Conservation (phyloP, 1,140 invertebrate genomes). For the Bombus impatiens region DNA sequence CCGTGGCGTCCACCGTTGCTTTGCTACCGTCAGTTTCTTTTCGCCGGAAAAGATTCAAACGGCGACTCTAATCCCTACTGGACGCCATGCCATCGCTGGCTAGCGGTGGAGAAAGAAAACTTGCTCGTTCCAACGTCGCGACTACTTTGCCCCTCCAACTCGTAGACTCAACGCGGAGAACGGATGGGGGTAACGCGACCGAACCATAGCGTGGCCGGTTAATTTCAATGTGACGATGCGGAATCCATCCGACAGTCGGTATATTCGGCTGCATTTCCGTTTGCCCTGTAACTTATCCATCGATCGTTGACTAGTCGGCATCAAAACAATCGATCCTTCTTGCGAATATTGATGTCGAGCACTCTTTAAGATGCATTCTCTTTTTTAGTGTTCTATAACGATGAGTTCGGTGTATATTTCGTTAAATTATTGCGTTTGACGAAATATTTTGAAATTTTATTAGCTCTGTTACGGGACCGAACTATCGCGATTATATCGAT, state of each 20-base stretch:
- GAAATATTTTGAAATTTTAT: no score
- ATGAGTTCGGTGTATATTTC: background rate
- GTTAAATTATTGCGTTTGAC: background rate
- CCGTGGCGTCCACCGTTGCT: background rate
- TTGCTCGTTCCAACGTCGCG: background rate
- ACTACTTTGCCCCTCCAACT: background rate
- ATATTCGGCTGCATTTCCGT: slow-evolving; percentile 42
- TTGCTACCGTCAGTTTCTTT: background rate
- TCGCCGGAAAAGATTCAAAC: background rate
- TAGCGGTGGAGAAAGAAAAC: background rate
- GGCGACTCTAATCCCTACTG: background rate
- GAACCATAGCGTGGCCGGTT: background rate
- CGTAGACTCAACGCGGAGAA: no score
- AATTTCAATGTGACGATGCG: slow-evolving; percentile 52
- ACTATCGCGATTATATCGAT: no score
- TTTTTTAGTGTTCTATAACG: background rate
- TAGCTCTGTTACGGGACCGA: no score
- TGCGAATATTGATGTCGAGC: slow-evolving; percentile 41
- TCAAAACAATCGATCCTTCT: background rate
- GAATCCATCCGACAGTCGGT: slow-evolving; percentile 36
- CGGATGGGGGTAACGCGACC: background rate
- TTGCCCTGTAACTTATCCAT: slow-evolving; percentile 51
- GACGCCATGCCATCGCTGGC: background rate
- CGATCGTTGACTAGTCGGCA: slow-evolving; percentile 38
- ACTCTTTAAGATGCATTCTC: background rate